These are phyloP conservation scores for Lerema accius DNA, from an alignment of 1,140 invertebrate species.

Conservation along the genomic window DNA sequence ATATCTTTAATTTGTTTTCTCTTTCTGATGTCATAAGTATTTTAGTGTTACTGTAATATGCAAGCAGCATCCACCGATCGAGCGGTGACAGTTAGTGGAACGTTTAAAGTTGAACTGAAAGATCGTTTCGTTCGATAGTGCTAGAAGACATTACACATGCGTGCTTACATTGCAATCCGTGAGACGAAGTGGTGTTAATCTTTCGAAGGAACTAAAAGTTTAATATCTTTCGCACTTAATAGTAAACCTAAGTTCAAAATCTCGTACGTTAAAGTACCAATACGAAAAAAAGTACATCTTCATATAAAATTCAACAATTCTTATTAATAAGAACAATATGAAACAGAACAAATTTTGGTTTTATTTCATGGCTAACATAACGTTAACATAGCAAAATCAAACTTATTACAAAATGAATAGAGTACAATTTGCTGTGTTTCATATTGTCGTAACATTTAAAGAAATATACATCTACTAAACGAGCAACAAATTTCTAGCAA, in stretches of 20 bases:
- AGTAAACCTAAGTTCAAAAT: slow-evolving; percentile 15
- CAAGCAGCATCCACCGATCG: slow-evolving; percentile 71
- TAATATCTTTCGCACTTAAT: slow-evolving; percentile 18
- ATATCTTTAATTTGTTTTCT: slow-evolving; percentile 33
- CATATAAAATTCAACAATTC: not conserved
- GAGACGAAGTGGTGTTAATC: slow-evolving; percentile 69
- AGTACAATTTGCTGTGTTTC: not conserved
- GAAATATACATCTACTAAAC: slow-evolving; percentile 4
- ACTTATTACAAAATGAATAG: not conserved
- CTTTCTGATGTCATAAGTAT: slow-evolving; percentile 16
- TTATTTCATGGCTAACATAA: not conserved
- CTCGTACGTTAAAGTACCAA: not conserved
- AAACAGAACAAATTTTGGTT: slow-evolving; percentile 6
- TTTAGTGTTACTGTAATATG: slow-evolving; percentile 59
- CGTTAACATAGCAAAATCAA: not conserved
- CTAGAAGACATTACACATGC: slow-evolving; percentile 72
- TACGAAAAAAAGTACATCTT: slow-evolving; percentile 1
- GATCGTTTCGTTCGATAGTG: slow-evolving; percentile 54
- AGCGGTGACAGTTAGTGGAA: slow-evolving; percentile 67
- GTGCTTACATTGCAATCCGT: slow-evolving; percentile 75
- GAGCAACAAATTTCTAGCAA: slow-evolving; percentile 5
- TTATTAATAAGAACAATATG: slow-evolving; percentile 13
- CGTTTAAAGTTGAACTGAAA: slow-evolving; percentile 42
- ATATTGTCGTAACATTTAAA: not conserved
- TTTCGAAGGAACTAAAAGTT: slow-evolving; percentile 42